Percentiles rank a stretch among this genome's conserved stretches.
These are phyloP conservation scores for Rhinogobio ventralis DNA, from an alignment of 2,797 vertebrate genomes.

Conservation along the genomic window DNA sequence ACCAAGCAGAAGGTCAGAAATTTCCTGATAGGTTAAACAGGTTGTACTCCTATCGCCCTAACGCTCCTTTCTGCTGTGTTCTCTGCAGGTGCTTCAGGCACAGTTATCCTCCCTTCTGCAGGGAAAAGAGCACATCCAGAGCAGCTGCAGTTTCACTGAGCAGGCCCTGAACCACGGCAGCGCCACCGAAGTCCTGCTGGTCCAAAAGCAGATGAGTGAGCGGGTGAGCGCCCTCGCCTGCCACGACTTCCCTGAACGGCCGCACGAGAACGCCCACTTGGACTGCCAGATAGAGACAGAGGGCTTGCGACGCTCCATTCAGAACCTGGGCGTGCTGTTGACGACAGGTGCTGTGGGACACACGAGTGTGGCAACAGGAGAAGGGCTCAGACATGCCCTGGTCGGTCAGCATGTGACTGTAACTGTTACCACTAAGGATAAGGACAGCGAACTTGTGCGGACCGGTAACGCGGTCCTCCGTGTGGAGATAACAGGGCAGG, in stretches of 20 bases:
- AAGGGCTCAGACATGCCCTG: slow-evolving; percentile 89
- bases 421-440: slow-evolving; percentile 96
- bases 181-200: slow-evolving; percentile 87
- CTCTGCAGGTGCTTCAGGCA: slow-evolving; percentile 85
- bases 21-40: background rate
- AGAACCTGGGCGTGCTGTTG: slow-evolving; percentile 89
- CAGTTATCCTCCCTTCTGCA: slow-evolving; percentile 88
- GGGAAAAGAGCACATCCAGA: slow-evolving; percentile 93
- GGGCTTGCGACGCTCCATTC: slow-evolving; percentile 89
- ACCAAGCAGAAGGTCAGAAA: slow-evolving; percentile 89
- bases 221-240: slow-evolving; percentile 86
- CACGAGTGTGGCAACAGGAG: slow-evolving; percentile 90
- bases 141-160: slow-evolving; percentile 92
- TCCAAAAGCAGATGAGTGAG: slow-evolving; percentile 96
- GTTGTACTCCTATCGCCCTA: background rate
- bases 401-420: slow-evolving; percentile 90
- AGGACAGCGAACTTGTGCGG: slow-evolving; percentile 90
- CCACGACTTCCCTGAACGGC: slow-evolving; percentile 88
- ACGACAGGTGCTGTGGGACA: slow-evolving; percentile 92
- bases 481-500: slow-evolving; percentile 80
- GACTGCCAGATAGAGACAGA: slow-evolving; percentile 91
- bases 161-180: slow-evolving; percentile 85
- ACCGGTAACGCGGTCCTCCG: slow-evolving; percentile 88
- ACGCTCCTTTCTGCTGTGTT: background rate
- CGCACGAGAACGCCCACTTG: slow-evolving; percentile 93